Base-by-base conservation (phyloP, 2,797 vertebrate genomes). In the Eulemur mongoz region DNA sequence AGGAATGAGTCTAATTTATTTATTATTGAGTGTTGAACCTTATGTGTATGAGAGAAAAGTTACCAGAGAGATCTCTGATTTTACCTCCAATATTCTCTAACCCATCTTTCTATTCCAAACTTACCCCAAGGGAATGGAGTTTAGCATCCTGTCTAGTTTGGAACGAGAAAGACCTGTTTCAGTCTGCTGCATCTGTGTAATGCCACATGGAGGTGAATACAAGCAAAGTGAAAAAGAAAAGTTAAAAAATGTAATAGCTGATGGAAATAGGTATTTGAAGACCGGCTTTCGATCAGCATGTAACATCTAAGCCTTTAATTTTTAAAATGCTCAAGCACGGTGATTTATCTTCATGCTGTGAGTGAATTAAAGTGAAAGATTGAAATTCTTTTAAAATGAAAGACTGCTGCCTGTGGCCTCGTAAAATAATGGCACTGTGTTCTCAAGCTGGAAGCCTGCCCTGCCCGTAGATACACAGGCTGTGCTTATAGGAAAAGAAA, bases 331-430 rank as follows among this genome's bases (percentile, higher is more conserved):
- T 93, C 43, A n/a, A 70, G 87, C 89, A 65, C 57, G 38, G 67
- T 59, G 59, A 92, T 95, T 97, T 93, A 76, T 96, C 97, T 96
- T 96, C 90, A 89, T 65, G 89, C 97, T 96, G 93, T 90, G 94
- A 96, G 61, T 91, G 78, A 96, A 70, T 89, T 69, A 95, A 96
- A 92, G 63, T 63, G 48, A n/a, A 79, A 96, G 52, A 89, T 18
- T 82, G 88, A 88, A 95, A 87, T 97, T 91, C 75, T 95, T 92
- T 96, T 40, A 59, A 73, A 85, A 94, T 86, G 84, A 78, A 95
- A 93, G 54, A 40, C 83, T 75, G 61, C 78, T 93, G 61, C 92
- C 91, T 86, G 84, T 35, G 73, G 84, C 59, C 20, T 57, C 0
- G 0, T 82, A 90, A 97, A 95, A 95, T 82, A 96, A 97, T 83